These are phyloP conservation scores for Netelia virgata DNA, from an alignment of 2,888 invertebrate species.

Conservation along the genomic window DNA sequence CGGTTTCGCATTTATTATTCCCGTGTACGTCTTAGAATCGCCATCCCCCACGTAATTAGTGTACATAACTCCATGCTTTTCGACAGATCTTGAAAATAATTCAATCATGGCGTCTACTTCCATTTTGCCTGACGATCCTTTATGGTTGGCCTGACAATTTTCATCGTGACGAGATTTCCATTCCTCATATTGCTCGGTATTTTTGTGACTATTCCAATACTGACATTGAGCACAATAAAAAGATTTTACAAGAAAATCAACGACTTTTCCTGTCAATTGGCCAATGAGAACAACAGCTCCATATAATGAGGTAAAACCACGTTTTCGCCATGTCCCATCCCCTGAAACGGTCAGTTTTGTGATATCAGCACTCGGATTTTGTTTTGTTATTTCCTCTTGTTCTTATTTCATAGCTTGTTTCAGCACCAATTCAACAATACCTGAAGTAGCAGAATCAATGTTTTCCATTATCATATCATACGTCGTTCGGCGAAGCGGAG, in stretches of 20 bases:
- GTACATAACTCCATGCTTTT: slow-evolving; percentile 53
- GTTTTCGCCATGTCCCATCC: too few species aligned
- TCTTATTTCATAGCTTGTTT: too few species aligned
- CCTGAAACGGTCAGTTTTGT: too few species aligned
- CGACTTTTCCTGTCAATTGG: slow-evolving; percentile 42
- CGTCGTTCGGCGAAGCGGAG: too few species aligned
- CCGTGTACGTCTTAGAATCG: slow-evolving; percentile 55
- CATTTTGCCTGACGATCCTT: slow-evolving; percentile 57
- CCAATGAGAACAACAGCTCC: slow-evolving; percentile 58
- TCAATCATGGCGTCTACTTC: slow-evolving; percentile 59
- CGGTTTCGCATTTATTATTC: slow-evolving; percentile 9
- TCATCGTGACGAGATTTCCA: background rate
- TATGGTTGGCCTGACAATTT: background rate
- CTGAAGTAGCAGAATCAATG: too few species aligned
- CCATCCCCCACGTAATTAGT: slow-evolving; percentile 62
- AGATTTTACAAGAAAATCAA: slow-evolving; percentile 48
- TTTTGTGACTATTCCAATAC: slow-evolving; percentile 18
- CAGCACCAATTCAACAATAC: too few species aligned
- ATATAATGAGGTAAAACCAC: slow-evolving; percentile 51
- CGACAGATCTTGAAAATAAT: slow-evolving; percentile 56
- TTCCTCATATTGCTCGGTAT: slow-evolving; percentile 46
- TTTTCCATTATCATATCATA: too few species aligned
- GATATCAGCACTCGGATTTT: too few species aligned
- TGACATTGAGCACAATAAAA: slow-evolving; percentile 48
- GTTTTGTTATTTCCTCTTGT: too few species aligned